These are phyloP conservation scores for Clunio marinus DNA, from an alignment of 2,888 invertebrate genomes.

Conservation along the genomic window DNA sequence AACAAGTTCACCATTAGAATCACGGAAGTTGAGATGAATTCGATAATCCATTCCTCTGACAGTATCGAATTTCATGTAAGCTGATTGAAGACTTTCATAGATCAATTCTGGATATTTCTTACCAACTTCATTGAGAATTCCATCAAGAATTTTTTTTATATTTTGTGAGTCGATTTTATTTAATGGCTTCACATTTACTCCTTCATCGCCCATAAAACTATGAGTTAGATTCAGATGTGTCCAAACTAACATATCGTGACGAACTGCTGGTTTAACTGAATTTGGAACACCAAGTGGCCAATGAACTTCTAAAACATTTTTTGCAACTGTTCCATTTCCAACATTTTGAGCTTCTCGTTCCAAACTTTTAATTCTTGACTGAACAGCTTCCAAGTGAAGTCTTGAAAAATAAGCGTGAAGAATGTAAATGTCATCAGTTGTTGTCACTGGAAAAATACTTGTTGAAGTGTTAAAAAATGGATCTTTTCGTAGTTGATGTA, in stretches of 20 bases:
- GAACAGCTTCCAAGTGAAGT: slow-evolving; percentile 54
- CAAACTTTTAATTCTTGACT: slow-evolving; percentile 47
- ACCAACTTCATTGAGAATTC: slow-evolving; percentile 53
- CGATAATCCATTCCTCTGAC: slow-evolving; percentile 81
- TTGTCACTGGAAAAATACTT: slow-evolving; percentile 62
- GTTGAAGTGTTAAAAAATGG: slow-evolving; percentile 56
- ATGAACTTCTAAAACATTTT: slow-evolving; percentile 54
- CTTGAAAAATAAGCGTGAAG: slow-evolving; percentile 69
- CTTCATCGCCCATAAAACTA: slow-evolving; percentile 76
- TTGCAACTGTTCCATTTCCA: slow-evolving; percentile 53
- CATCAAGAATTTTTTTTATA: slow-evolving; percentile 57
- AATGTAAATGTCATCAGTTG: slow-evolving; percentile 61
- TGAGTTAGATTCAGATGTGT: slow-evolving; percentile 80
- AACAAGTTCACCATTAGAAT: not conserved
- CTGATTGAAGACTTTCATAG: slow-evolving; percentile 60
- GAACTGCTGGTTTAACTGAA: slow-evolving; percentile 62
- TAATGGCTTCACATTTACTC: slow-evolving; percentile 63
- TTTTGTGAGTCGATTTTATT: slow-evolving; percentile 65
- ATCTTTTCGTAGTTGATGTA: slow-evolving; percentile 49
- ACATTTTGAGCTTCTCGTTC: slow-evolving; percentile 50
- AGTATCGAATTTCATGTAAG: slow-evolving; percentile 74
- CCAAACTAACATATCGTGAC: slow-evolving; percentile 83
- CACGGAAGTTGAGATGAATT: slow-evolving; percentile 62
- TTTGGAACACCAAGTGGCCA: slow-evolving; percentile 75
- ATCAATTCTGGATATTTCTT: slow-evolving; percentile 55